Base-by-base conservation (phyloP, 2,797 vertebrate species). In the Mus minutoides region DNA sequence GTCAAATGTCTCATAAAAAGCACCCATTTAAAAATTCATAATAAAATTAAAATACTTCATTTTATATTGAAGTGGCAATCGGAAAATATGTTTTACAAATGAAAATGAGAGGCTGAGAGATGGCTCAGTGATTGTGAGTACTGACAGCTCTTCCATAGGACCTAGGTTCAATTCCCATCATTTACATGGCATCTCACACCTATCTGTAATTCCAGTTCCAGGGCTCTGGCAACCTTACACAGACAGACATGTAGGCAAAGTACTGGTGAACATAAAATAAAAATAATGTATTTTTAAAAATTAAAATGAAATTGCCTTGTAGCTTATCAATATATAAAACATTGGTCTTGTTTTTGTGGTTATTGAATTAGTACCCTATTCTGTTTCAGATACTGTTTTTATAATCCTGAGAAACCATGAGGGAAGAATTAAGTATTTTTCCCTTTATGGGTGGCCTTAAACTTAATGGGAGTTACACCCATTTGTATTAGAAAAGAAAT, bases 1-100 rank as follows among this genome's bases (percentile, higher is more conserved):
- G 22, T 97, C 88, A 96, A 91, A 95, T 92, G 84, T 96, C 95
- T 97, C 95, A 83, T 91, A 90, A 95, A 98, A 96, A 96, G 91
- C 95, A 97, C 92, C 94, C 71, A 22, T 98, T 97, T 98, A 96
- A 92, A 97, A 97, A 95, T 97, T 97, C 95, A 24, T 40, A 92
- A 97, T 87, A 94, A 97, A 97, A 97, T 97, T 95, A 98, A 97
- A 96, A 97, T 96, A 34, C 56, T 84, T 46, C 54, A 88, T 92
- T 96, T 91, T 91, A 54, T 87, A 92, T 85, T 62, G 77, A 71
- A 88, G 83, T 54, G 77, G 78, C 73, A 94, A 87, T 82, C 86
- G 52, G 64, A 34, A 80, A 96, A 54, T 93, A n/a, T 54, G 84
- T 97, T 96, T 97, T 92, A 79, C 97, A 97, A 92, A 92, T 88